Percentiles rank a stretch among this genome's conserved stretches.
Evolutionary conservation across 2,888 invertebrate species (phyloP).

Genomic region (Embidobia sp.): DNA sequence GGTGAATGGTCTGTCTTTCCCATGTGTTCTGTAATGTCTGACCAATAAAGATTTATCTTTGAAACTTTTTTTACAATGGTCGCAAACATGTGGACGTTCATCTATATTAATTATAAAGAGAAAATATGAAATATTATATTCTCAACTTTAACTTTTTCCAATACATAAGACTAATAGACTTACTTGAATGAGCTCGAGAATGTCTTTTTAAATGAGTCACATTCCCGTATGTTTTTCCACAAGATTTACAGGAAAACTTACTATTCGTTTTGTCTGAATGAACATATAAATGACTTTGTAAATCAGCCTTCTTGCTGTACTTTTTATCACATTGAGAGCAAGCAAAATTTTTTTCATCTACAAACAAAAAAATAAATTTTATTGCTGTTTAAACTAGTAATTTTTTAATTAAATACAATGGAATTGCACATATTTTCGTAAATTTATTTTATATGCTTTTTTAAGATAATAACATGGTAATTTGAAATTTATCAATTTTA

Average conservation of each 20-base stretch:
- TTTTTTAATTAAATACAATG: too few relatives aligned
- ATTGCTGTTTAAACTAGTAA: too few relatives aligned
- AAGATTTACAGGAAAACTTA: constrained; percentile 85
- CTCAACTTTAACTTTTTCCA: too few relatives aligned
- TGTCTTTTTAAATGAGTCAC: constrained; percentile 88
- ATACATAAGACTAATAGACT: too few relatives aligned
- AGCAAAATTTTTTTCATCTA: constrained; percentile 83
- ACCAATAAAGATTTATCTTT: constrained; percentile 78
- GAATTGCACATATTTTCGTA: too few relatives aligned
- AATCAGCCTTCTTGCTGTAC: constrained; percentile 84
- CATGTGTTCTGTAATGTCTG: constrained; percentile 80
- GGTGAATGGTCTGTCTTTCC: constrained; percentile 79
- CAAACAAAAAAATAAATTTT: constrained; percentile 64
- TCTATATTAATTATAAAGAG: too few relatives aligned
- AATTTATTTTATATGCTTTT: too few relatives aligned
- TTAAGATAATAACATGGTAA: too few relatives aligned
- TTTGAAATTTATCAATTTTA: too few relatives aligned
- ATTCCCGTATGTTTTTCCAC: constrained; percentile 86
- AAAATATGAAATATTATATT: too few relatives aligned
- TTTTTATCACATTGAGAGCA: constrained; percentile 85
- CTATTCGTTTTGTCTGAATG: constrained; percentile 82
- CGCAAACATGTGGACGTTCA: constrained; percentile 78
- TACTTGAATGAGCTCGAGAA: constrained; percentile 86
- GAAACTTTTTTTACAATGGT: constrained; percentile 78
- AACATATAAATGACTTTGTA: constrained; percentile 83